Evolutionary conservation across 2,113 vertebrate species (phyloP).

Genomic region (Scytalopus superciliaris): DNA sequence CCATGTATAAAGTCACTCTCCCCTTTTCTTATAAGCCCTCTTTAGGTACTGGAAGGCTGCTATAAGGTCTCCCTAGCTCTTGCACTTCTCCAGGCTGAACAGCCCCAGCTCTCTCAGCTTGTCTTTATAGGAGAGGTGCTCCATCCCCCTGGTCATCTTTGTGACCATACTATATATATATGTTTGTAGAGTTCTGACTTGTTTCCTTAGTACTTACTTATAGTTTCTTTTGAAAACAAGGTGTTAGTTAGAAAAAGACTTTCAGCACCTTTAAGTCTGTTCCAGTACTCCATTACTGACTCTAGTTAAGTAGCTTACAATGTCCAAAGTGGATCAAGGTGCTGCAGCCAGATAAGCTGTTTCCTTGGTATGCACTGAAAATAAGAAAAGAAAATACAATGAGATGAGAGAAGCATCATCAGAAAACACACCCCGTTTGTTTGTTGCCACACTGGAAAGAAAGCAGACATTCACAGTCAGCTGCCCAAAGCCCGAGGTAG

Average conservation of each 20-base stretch:
- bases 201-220: neutral
- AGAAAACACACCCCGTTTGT: fast-evolving
- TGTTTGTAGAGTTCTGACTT: neutral
- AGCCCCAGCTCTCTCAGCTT: neutral
- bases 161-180: neutral
- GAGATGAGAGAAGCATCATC: neutral
- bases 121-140: neutral
- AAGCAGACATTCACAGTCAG: too few species aligned
- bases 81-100: neutral
- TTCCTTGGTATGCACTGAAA: neutral
- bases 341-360: neutral
- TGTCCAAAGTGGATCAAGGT: neutral
- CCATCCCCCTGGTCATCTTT: neutral
- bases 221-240: neutral
- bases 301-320: neutral
- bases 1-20: neutral
- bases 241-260: neutral
- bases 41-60: neutral
- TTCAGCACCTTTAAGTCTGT: neutral
- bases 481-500: too few species aligned
- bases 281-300: neutral
- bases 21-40: neutral
- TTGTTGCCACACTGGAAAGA: too few species aligned
- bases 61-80: neutral
- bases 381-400: neutral